Percentiles rank a stretch among this genome's conserved stretches.
Evolutionary conservation across 2,113 vertebrate genomes (phyloP).

Genomic region (Labrus mixtus): DNA sequence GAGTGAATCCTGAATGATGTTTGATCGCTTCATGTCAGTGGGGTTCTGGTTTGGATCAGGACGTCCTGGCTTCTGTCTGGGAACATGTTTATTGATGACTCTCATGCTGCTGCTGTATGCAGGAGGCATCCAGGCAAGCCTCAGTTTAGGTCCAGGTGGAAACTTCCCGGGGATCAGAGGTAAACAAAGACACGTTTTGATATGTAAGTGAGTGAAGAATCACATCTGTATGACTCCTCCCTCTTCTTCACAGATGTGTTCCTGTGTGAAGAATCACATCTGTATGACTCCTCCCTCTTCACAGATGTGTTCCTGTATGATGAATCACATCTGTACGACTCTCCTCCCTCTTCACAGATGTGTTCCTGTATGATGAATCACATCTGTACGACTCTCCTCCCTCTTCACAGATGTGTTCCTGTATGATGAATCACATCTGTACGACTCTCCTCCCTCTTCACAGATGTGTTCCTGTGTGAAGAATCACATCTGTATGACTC

Average conservation of each 20-base stretch:
- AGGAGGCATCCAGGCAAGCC: conserved; percentile 73
- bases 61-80: conserved; percentile 79
- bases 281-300: too few relatives aligned
- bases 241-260: conserved; percentile 81
- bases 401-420: conserved; percentile 83
- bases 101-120: conserved; percentile 69
- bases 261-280: too few relatives aligned
- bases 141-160: conserved; percentile 80
- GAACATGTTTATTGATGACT: conserved; percentile 58
- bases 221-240: not conserved
- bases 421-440: too few relatives aligned
- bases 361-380: conserved; percentile 87
- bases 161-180: conserved; percentile 80
- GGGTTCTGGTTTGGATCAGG: conserved; percentile 75
- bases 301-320: conserved; percentile 86
- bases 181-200: conserved; percentile 39
- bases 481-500: too few relatives aligned
- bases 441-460: too few relatives aligned
- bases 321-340: too few relatives aligned
- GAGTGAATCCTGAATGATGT: conserved; percentile 57
- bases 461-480: conserved; percentile 86
- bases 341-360: conserved; percentile 77
- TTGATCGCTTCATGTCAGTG: conserved; percentile 49
- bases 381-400: too few relatives aligned
- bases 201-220: not conserved